Base-by-base conservation (phyloP, 2,797 vertebrate species). In the Phrynocephalus forsythii region DNA sequence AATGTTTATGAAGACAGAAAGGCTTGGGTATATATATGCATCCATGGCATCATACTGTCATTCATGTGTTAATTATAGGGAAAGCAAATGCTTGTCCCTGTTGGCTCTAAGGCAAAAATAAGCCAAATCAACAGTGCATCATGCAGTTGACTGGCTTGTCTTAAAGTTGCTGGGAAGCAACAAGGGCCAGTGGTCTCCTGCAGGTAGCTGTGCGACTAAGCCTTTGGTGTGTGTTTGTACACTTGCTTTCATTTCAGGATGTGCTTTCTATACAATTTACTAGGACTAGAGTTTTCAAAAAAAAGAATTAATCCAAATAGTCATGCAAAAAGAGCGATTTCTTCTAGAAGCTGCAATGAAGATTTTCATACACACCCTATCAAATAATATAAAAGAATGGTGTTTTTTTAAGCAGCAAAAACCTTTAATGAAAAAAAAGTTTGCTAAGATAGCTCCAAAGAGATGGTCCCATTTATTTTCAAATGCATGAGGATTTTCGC, bases 361-460 rank as follows among this genome's bases (percentile, higher is more conserved):
- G 33, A 73, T 66, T 69, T 76, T 76, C 30, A 85, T 1, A 22
- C 68, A 67, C 26, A 24, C 26, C 56, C n/a, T 16, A 84, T 15
- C 28, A 79, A 79, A 86, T 68, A 96, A 96, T 80, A 3, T 67
- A 94, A 67, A 94, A 88, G 90, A 94, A 93, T 87, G 88, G 71
- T 75, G 83, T 93, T 93, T 84, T 86, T 91, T 93, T 94, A 15
- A 87, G 96, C 95, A 96, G 87, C 95, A 94, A 80, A 94, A 96
- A 93, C 94, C 89, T 97, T 97, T 97, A 97, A 97, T 97, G 94
- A 96, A 87, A 94, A 96, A 95, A 93, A 86, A 73, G 82, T 28
- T 91, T 95, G 93, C 91, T 94, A 91, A 91, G 94, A 91, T 86
- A 85, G 95, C 91, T 87, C 88, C 90, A 92, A 48, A 94, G 81